A percentile compares a stretch with the other conserved stretches of the same genome.
Conservation (phyloP, 2,113 vertebrate genomes). For the Thymallus thymallus region DNA sequence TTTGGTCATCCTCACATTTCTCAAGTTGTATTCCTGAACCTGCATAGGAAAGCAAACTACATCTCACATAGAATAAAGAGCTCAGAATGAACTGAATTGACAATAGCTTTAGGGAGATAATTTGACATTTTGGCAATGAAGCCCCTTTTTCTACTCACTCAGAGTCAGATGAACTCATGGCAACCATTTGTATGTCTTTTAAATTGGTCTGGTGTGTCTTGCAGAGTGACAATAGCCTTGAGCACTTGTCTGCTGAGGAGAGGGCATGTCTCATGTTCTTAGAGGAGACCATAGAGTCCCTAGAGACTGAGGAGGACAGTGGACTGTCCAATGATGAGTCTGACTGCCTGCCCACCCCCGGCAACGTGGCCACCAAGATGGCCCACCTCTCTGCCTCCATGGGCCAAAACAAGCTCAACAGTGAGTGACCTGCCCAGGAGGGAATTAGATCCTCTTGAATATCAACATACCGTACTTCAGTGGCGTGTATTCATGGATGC, state of each 20-base stretch:
- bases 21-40: neutral
- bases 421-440: constrained; percentile 44
- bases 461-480: neutral
- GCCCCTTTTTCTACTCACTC: too few relatives aligned
- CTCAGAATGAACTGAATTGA: too few relatives aligned
- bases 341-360: constrained; percentile 42
- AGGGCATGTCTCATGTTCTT: constrained; percentile 91
- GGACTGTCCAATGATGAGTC: constrained; percentile 77
- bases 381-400: constrained; percentile 60
- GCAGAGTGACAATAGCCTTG: constrained; percentile 85
- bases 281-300: constrained; percentile 89
- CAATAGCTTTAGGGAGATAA: too few relatives aligned
- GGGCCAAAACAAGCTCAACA: constrained; percentile 46
- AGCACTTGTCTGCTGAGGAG: constrained; percentile 89
- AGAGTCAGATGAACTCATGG: too few relatives aligned
- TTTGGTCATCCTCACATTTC: neutral
- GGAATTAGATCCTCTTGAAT: too few relatives aligned
- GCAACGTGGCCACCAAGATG: constrained; percentile 53
- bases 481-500: too few relatives aligned
- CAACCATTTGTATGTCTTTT: neutral
- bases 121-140: too few relatives aligned
- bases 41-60: too few relatives aligned
- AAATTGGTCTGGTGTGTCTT: constrained; percentile 19
- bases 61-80: too few relatives aligned
- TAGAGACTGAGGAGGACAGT: constrained; percentile 84